Percentiles rank a stretch among this genome's conserved stretches.
Conservation (phyloP, 2,888 invertebrate species). For the Hyppa rectilinea region DNA sequence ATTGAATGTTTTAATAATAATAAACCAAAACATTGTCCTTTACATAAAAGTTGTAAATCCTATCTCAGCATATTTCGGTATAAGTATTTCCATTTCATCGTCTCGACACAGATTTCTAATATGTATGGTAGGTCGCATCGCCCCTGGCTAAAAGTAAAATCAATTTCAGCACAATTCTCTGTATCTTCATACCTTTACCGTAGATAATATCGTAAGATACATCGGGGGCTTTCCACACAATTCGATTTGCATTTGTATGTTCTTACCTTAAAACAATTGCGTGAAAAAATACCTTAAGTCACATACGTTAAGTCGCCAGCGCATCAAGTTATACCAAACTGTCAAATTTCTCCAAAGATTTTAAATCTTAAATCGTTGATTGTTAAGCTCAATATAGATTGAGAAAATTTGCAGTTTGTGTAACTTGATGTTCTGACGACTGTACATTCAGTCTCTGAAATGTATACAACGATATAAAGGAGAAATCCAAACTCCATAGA, state of each 20-base stretch:
- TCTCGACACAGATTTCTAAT: conserved; percentile 31
- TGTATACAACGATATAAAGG: no score
- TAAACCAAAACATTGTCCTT: background rate
- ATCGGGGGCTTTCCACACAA: conserved; percentile 48
- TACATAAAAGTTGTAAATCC: background rate
- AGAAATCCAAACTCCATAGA: no score
- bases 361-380: no score
- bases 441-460: no score
- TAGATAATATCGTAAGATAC: conserved; percentile 65
- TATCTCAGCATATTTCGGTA: conserved; percentile 6
- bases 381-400: no score
- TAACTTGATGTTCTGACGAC: no score
- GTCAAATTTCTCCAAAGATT: no score
- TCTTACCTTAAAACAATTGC: conserved; percentile 11
- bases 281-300: conserved; percentile 1
- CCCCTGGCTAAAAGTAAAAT: conserved; percentile 77
- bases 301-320: no score
- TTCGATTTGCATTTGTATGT: conserved; percentile 53
- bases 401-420: no score
- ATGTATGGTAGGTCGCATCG: conserved; percentile 34
- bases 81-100: conserved; percentile 19
- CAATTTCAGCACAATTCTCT: conserved; percentile 81
- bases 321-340: no score
- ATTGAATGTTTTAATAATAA: no score
- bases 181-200: conserved; percentile 72